Evolutionary conservation across 2,888 invertebrate species (phyloP).

Genomic region (Hipparchia semele): DNA sequence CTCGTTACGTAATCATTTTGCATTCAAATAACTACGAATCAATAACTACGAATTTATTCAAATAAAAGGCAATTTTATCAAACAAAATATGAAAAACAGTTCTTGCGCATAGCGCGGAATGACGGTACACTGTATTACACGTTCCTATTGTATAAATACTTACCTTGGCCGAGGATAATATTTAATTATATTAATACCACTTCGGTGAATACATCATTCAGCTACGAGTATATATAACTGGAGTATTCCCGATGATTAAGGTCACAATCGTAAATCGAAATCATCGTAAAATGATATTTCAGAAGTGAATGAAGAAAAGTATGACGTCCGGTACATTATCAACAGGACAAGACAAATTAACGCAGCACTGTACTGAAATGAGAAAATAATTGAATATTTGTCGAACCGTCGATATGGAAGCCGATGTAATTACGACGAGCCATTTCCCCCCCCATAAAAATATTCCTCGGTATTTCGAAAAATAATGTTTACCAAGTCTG

Average conservation of each 20-base stretch:
- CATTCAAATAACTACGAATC: too few relatives aligned
- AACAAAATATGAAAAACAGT: too few relatives aligned
- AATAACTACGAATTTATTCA: too few relatives aligned
- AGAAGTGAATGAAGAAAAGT: constrained; percentile 3
- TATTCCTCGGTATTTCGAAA: constrained; percentile 19
- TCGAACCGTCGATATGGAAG: constrained; percentile 22
- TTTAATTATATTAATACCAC: not conserved
- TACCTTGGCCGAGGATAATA: not conserved
- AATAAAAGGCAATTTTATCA: too few relatives aligned
- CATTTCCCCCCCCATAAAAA: constrained; percentile 20
- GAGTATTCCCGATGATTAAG: too few relatives aligned
- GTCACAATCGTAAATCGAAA: not conserved
- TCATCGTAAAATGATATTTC: not conserved
- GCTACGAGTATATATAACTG: not conserved
- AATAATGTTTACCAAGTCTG: constrained; percentile 4
- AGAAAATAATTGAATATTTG: constrained; percentile 33
- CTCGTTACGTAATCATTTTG: too few relatives aligned
- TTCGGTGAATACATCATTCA: not conserved
- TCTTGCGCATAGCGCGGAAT: too few relatives aligned
- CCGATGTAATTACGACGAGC: constrained; percentile 25
- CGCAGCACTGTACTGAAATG: constrained; percentile 23
- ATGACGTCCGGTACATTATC: constrained; percentile 3
- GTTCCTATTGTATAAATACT: too few relatives aligned
- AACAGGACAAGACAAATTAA: constrained; percentile 17
- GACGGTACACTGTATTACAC: too few relatives aligned